Base-by-base conservation (phyloP, 2,888 invertebrate species). In the Conomelus anceps region DNA sequence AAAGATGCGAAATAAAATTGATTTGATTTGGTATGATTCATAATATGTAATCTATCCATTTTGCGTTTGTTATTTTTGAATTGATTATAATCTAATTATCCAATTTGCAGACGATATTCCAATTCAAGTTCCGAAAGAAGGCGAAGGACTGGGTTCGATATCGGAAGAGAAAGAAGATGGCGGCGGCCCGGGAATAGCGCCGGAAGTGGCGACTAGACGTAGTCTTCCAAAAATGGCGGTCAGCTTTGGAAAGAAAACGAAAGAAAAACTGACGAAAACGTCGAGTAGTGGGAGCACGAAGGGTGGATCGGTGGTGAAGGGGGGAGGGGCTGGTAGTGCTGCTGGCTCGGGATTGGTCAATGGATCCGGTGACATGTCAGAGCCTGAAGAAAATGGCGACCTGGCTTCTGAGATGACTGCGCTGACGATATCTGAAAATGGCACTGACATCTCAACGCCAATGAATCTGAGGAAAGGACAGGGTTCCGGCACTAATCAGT, bases 81-180 rank as follows among this genome's bases (percentile, higher is more conserved):
- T 84, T n/a, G n/a, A 84, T 22, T 7, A 22, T 84, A 84, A 84
- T 9, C 3, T 84, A 7, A 84, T 13, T 9, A 84, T 85, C 9
- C 85, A 22, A 23, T 22, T 91, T 94, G 89, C 94, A 97, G 98
- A 98, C 94, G 98, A 98, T 93, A 98, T 98, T 94, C 98, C 97
- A 87, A 98, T 98, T 92, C 97, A 97, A 94, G 95, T 95, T 87
- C 95, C 95, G 17, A 96, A 96, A 92, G 95, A 95, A 89, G 94
- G 94, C 13, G 91, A 91, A 6, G 94, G 94, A 90, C 93, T 96
- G 63, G 95, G 96, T 86, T 95, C 96, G 0, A 96, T 96, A 91
- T 95, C 95, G 0, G 96, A 96, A 92, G 96, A 96, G 92, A 94
- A 95, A 91, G 95, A 96, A 93, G 92, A 94, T 89, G 94, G 94